A percentile compares a stretch with the other conserved stretches of the same genome.
Conservation (phyloP, 2,113 vertebrate species). For the Panthera tigris region DNA sequence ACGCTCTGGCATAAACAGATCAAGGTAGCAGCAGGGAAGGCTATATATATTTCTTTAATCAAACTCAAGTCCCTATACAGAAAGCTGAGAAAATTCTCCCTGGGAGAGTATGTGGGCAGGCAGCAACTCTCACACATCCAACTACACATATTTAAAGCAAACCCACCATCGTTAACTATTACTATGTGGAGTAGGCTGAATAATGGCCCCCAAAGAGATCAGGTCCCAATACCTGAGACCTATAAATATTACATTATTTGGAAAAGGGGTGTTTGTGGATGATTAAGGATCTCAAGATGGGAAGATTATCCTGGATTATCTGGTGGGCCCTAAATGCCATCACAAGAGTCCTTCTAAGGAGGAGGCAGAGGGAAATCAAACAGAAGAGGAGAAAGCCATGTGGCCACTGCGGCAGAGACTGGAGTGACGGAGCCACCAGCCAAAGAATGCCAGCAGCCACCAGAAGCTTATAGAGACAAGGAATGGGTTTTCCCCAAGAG, state of each 20-base stretch:
- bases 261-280: not conserved
- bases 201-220: not conserved
- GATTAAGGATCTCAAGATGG: not conserved
- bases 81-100: not conserved
- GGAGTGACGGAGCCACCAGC: not conserved
- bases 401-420: not conserved
- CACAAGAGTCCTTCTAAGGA: not conserved
- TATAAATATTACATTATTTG: not conserved
- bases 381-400: not conserved
- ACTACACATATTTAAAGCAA: not conserved
- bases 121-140: not conserved
- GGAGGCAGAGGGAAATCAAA: not conserved
- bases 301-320: not conserved
- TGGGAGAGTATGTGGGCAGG: not conserved
- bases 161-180: not conserved
- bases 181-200: not conserved
- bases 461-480: not conserved
- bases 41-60: not conserved
- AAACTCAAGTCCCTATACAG: constrained; percentile 6
- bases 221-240: not conserved
- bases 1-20: not conserved
- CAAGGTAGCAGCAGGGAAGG: not conserved
- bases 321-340: not conserved
- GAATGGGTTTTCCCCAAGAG: not conserved
- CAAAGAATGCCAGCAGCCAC: not conserved